phyloP scores from a whole-genome alignment of 1,140 invertebrate genomes.

The Chlorops oryzae region DNA sequence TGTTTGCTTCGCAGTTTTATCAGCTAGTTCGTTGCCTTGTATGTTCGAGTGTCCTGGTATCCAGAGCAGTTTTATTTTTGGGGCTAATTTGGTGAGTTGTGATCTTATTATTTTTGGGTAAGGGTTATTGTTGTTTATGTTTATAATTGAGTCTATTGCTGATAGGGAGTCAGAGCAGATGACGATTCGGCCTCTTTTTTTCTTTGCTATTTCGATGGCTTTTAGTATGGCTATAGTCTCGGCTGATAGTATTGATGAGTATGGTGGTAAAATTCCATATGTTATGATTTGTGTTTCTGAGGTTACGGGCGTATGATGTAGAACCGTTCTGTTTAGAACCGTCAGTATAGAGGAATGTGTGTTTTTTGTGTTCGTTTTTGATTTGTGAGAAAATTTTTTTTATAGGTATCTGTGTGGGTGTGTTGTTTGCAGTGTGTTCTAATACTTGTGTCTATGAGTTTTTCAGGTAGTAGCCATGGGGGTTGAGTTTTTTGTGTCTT shows the following conservation, averaged over 20 bases:
- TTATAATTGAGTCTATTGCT: slow-evolving; percentile 9
- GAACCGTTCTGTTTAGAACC: neutral
- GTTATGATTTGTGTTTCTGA: slow-evolving; percentile 2
- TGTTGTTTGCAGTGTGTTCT: neutral
- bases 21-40: too few relatives aligned
- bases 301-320: slow-evolving; percentile 4
- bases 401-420: slow-evolving; percentile 2
- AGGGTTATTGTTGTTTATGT: slow-evolving; percentile 9
- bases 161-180: slow-evolving; percentile 13
- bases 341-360: slow-evolving; percentile 12
- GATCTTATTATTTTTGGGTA: slow-evolving; percentile 8
- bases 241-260: slow-evolving; percentile 1
- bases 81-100: neutral
- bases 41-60: slow-evolving; percentile 5
- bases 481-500: neutral
- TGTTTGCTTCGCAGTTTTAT: too few relatives aligned
- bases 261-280: slow-evolving; percentile 6
- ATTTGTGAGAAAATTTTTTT: neutral
- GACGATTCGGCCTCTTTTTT: slow-evolving; percentile 11
- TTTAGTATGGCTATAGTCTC: slow-evolving; percentile 12
- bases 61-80: slow-evolving; percentile 7
- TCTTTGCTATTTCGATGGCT: slow-evolving; percentile 7
- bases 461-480: neutral
- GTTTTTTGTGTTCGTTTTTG: slow-evolving; percentile 7
- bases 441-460: neutral